These are phyloP conservation scores for Xenentodon cancila DNA, from an alignment of 2,797 vertebrate genomes.

Conservation along the genomic window DNA sequence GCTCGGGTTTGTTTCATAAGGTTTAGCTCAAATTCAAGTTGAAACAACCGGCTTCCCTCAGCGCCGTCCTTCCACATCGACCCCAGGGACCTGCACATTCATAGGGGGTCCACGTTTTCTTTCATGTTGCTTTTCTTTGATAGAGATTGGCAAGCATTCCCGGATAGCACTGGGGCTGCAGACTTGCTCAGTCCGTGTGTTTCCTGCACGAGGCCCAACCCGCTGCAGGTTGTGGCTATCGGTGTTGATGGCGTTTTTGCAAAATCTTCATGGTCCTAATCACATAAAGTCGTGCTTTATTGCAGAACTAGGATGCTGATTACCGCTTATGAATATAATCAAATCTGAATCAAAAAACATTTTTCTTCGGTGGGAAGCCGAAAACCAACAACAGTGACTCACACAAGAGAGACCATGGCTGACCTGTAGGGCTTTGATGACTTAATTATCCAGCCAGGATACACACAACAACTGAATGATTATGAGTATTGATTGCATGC, in stretches of 20 bases:
- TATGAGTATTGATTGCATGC: conserved; percentile 51
- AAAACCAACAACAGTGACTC: conserved; percentile 18
- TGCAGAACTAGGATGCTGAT: conserved; percentile 34
- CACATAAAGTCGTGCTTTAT: conserved; percentile 17
- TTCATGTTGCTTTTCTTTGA: conserved; percentile 61
- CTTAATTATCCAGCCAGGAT: conserved; percentile 45
- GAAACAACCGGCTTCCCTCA: conserved; percentile 26
- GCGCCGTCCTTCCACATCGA: conserved; percentile 35
- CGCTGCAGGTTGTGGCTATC: conserved; percentile 5
- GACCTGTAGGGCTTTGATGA: conserved; percentile 40
- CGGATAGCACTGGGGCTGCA: conserved; percentile 20
- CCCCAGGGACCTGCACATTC: conserved; percentile 38
- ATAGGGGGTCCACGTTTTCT: conserved; percentile 36
- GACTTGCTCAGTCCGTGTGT: conserved; percentile 4
- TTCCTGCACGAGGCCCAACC: conserved; percentile 24
- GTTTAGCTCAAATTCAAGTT: conserved; percentile 35
- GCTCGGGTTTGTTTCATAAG: conserved; percentile 18
- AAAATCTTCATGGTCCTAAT: conserved; percentile 18
- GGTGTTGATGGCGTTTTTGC: conserved; percentile 24
- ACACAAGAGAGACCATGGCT: conserved; percentile 10
- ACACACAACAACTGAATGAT: conserved; percentile 44
- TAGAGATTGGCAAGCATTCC: conserved; percentile 50
- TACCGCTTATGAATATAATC: conserved; percentile 30
- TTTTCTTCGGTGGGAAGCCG: conserved; percentile 21
- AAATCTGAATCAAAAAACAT: conserved; percentile 39